Evolutionary conservation across 2,888 invertebrate genomes (phyloP).

Genomic region (Drosophila gaucha): DNA sequence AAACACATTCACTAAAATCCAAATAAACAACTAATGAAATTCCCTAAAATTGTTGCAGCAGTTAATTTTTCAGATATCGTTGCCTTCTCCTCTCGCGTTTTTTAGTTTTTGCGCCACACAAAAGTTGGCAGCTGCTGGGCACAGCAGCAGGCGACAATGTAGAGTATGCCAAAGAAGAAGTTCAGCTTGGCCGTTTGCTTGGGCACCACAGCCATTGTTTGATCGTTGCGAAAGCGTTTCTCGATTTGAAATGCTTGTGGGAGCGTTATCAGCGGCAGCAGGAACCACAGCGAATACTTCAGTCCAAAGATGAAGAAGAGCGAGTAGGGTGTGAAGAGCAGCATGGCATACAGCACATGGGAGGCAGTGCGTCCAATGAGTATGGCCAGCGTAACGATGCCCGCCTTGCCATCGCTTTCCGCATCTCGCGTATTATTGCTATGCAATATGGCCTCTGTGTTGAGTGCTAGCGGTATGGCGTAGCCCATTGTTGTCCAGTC

Average conservation of each 20-base stretch:
- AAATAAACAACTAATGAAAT: constrained; percentile 58
- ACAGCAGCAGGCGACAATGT: constrained; percentile 92
- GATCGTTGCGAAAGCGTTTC: constrained; percentile 92
- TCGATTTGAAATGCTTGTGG: constrained; percentile 96
- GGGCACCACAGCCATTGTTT: constrained; percentile 92
- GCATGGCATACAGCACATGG: constrained; percentile 94
- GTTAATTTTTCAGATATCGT: constrained; percentile 21
- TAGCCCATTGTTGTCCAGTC: constrained; percentile 96
- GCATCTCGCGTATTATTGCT: constrained; percentile 97
- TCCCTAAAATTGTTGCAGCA: constrained; percentile 68
- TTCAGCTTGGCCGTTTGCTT: constrained; percentile 95
- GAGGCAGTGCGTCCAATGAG: constrained; percentile 95
- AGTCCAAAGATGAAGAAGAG: constrained; percentile 94
- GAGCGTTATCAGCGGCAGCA: constrained; percentile 94
- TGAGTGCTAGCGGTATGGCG: constrained; percentile 96
- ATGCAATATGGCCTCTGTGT: constrained; percentile 97
- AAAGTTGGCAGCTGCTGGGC: constrained; percentile 87
- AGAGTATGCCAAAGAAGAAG: constrained; percentile 95
- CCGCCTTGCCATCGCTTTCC: constrained; percentile 94
- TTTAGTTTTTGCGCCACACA: constrained; percentile 74
- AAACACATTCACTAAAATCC: constrained; percentile 43
- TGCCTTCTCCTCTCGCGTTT: constrained; percentile 15
- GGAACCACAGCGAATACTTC: constrained; percentile 94
- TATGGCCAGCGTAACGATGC: constrained; percentile 97
- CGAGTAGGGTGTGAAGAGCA: constrained; percentile 96